Base-by-base conservation (phyloP, 1,140 invertebrate species). In the Lepidostoma basale region DNA sequence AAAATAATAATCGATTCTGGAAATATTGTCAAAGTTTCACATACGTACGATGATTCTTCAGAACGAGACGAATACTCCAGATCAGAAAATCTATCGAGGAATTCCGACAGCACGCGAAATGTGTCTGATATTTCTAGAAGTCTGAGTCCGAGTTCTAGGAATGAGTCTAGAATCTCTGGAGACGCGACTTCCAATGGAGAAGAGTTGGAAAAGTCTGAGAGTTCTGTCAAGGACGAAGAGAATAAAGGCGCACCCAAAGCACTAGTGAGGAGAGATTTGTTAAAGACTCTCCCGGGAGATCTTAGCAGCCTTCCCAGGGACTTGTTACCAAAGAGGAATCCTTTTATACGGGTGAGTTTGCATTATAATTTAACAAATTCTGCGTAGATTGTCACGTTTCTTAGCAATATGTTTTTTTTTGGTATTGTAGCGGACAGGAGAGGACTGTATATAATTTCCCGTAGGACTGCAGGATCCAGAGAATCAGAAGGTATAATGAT, bases 261-360 rank as follows among this genome's bases (percentile, higher is more conserved):
- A n/a, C 14, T 40, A 16, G 22, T 44, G 16, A 59, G 40, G 33
- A 66, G 49, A 25, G 63, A 66, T n/a, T 14, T 49, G 12, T 20
- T 66, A 16, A 40, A 40, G n/a, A 56, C 64, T 25, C 26, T 66
- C 0, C 63, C 63, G 12, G 67, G 67, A 0, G 71, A 73, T 22
- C 14, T 73, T 1, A 67, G 64, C 44, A 67, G 67, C 39, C 54
- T 69, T 18, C 71, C 71, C 6, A 62, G 67, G 25, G 71, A 73
- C 45, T 26, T 69, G 28, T 52, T 73, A 28, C 71, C 71, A 22
- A 73, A 69, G 44, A 67, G 67, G 56, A 73, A 64, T 69, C 71
- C 71, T 28, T 73, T 73, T 65, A 52, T 73, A n/a, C 33, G 71
- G 63, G 71, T 73, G 49, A 73, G 71, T 72, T 28, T 12, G n/a